Evolutionary conservation across 2,797 vertebrate genomes (phyloP).

Genomic region (Bovichtus variegatus): DNA sequence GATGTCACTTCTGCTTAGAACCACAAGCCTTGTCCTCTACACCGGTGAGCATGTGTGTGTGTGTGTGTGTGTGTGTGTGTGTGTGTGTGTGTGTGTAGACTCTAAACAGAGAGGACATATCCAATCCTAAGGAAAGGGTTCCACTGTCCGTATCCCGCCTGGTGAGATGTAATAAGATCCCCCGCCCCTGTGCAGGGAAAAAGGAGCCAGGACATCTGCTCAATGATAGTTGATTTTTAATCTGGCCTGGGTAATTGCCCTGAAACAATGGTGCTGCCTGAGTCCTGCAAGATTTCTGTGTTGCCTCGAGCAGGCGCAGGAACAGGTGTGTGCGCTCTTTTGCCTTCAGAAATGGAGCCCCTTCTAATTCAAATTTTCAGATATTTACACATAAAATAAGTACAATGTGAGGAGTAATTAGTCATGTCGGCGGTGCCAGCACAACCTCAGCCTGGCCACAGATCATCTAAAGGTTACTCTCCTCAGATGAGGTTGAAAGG

Average conservation of each 20-base stretch:
- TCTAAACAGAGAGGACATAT: constrained; percentile 81
- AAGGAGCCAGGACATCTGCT: constrained; percentile 70
- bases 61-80: constrained; percentile 37
- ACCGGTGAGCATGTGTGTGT: constrained; percentile 27
- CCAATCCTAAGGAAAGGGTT: constrained; percentile 72
- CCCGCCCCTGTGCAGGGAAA: constrained; percentile 22
- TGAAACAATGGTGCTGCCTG: constrained; percentile 57
- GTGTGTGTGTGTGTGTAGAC: constrained; percentile 48
- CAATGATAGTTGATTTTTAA: constrained; percentile 75
- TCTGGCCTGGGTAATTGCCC: constrained; percentile 72
- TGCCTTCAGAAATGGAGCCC: constrained; percentile 16
- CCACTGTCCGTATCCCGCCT: constrained; percentile 51
- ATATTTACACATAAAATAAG: constrained; percentile 43
- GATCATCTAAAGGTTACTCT: constrained; percentile 78
- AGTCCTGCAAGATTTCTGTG: constrained; percentile 57
- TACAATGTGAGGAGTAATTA: constrained; percentile 49
- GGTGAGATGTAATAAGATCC: constrained; percentile 73
- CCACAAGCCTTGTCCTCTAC: constrained; percentile 64
- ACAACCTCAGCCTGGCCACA: constrained; percentile 52
- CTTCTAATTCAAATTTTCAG: constrained; percentile 22
- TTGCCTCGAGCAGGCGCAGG: constrained; percentile 45
- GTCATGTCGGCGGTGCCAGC: constrained; percentile 41
- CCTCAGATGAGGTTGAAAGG: constrained; percentile 78
- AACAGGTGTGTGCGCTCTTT: constrained; percentile 54
- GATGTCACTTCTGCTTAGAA: constrained; percentile 84